Evolutionary conservation across 2,113 vertebrate species (phyloP).

Genomic region (Ceratotherium simum): DNA sequence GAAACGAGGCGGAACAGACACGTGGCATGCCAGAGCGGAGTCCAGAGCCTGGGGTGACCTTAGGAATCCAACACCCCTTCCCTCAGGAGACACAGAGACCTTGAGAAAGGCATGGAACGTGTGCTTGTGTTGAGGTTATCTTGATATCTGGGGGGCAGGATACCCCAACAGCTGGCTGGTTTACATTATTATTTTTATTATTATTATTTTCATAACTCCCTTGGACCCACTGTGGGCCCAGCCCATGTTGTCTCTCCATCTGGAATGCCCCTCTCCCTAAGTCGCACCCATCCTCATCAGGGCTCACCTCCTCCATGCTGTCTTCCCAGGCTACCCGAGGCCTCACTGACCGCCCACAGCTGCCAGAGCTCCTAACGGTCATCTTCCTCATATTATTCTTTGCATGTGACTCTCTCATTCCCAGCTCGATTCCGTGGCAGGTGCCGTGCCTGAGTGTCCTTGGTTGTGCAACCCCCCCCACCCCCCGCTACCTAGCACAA

Average conservation of each 20-base stretch:
- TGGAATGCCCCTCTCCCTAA: background rate
- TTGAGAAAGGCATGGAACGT: background rate
- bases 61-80: background rate
- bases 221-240: background rate
- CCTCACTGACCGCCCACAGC: background rate
- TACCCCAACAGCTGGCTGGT: background rate
- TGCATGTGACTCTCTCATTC: background rate
- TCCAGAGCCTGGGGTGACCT: background rate
- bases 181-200: background rate
- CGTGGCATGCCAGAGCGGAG: rapidly evolving
- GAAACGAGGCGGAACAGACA: background rate
- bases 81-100: background rate
- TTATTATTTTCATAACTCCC: background rate
- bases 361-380: background rate
- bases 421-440: rapidly evolving
- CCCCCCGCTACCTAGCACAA: background rate
- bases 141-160: background rate
- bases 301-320: background rate
- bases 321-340: background rate
- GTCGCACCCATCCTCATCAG: background rate
- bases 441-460: background rate
- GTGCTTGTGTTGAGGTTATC: background rate
- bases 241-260: background rate
- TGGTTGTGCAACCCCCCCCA: background rate
- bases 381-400: background rate